phyloP scores from a whole-genome alignment of 1,140 invertebrate genomes.

The Danaus melanippus region DNA sequence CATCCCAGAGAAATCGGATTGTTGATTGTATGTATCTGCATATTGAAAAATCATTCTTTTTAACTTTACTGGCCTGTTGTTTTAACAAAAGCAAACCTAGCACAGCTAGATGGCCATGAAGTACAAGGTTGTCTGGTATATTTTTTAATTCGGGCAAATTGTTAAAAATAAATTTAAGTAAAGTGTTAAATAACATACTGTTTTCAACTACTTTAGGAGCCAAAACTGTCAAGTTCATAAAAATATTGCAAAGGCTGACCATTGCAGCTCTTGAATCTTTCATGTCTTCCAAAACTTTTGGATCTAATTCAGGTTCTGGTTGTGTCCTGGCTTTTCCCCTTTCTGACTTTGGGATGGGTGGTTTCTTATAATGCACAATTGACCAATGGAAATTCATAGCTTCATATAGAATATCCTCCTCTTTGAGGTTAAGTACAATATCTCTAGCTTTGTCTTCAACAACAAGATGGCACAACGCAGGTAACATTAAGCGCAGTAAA shows the following conservation, averaged over 20 bases:
- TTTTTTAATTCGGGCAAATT: conserved; percentile 89
- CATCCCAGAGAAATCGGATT: conserved; percentile 93
- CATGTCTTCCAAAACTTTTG: conserved; percentile 83
- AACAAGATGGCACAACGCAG: conserved; percentile 90
- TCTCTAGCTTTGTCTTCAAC: conserved; percentile 90
- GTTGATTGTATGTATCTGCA: conserved; percentile 90
- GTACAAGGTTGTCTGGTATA: conserved; percentile 85
- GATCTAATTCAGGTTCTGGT: conserved; percentile 81
- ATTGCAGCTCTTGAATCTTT: conserved; percentile 86
- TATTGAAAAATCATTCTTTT: conserved; percentile 90
- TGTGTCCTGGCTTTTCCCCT: conserved; percentile 80
- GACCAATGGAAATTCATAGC: conserved; percentile 88
- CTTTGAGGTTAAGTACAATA: conserved; percentile 83
- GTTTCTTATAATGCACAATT: conserved; percentile 88
- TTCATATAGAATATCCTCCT: conserved; percentile 86
- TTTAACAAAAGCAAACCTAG: conserved; percentile 87
- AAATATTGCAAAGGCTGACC: conserved; percentile 90
- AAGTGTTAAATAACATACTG: conserved; percentile 81
- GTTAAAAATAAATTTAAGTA: conserved; percentile 90
- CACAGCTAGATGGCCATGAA: conserved; percentile 88
- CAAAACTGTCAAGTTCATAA: conserved; percentile 93
- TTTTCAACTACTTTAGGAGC: conserved; percentile 87
- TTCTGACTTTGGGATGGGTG: conserved; percentile 83
- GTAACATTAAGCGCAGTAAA: conserved; percentile 85
- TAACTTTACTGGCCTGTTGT: conserved; percentile 84